Evolutionary conservation across 2,888 invertebrate species (phyloP), one percentile per base, ranked within the genome.

Genomic region (Apodemia hepburni): DNA sequence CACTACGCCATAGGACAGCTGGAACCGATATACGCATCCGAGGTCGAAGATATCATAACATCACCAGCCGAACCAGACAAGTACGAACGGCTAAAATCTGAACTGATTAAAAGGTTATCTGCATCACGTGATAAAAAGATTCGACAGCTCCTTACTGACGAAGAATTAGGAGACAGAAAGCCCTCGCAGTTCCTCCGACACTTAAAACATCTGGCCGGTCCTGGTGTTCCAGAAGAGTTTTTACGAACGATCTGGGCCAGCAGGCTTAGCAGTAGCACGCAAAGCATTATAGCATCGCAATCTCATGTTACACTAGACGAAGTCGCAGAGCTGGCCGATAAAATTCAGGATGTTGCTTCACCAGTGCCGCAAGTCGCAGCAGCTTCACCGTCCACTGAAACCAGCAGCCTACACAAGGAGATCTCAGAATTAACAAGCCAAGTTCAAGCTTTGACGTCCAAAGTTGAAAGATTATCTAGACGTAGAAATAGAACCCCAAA

Each of bases 181-280:
- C 66, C 66, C 0, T 69, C 68, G 1, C 66, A 67, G 22, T 69
- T 68, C 42, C 59, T 67, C 1, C 59, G 68, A 15, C 69, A 67
- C 38, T 45, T 70, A 17, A 63, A 67, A 29, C 22, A 59, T 47
- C 57, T 69, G 1, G 67, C 70, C 0, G 68, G 70, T 2, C 59
- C 65, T 0, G 49, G 5, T 9, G 57, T 71, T 2, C 63, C 65
- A 0, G 62, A 67, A 3, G 66, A 66, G 6, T 68, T 69, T 11
- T 22, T 51, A 12, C 15, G 51, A 11, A 51, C 51, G 4, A 51
- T 51, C 11, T 51, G 51, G 51, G 12, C 51, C 5, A 51, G 51
- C 6, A 4, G 51, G 5, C n/a, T 51, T 9, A 9, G 11, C 22
- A 51, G 51, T 0, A 51, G 51, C 5, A 51, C 51, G 22, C 18